Conservation (phyloP, 2,113 vertebrate genomes). For the Myiagra hebetior region DNA sequence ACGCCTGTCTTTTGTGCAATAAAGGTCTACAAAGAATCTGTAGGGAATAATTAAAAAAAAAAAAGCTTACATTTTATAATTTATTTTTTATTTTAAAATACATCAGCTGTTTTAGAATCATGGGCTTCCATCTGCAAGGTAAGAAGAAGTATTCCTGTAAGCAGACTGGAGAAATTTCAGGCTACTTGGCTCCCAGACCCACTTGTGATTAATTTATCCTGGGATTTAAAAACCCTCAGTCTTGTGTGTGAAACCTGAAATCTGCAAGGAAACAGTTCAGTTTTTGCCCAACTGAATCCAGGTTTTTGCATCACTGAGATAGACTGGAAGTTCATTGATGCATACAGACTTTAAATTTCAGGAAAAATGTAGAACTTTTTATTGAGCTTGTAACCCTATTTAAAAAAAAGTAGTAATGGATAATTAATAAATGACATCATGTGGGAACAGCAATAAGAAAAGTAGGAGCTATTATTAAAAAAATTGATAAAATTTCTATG, state of each 20-base stretch:
- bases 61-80: neutral
- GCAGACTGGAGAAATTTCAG: neutral
- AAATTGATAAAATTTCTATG: neutral
- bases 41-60: neutral
- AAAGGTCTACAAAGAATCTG: slow-evolving; percentile 91
- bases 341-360: neutral
- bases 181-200: neutral
- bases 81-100: neutral
- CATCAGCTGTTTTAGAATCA: neutral
- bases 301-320: neutral
- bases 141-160: neutral
- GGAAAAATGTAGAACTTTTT: neutral
- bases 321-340: neutral
- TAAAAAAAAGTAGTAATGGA: neutral
- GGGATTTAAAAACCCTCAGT: neutral
- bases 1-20: slow-evolving; percentile 81
- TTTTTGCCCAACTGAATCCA: neutral
- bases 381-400: neutral
- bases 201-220: neutral
- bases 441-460: neutral
- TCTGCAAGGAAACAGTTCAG: neutral
- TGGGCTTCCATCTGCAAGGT: neutral
- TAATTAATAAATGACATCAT: neutral
- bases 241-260: neutral
- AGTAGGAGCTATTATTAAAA: neutral